Evolutionary conservation across 2,113 vertebrate species (phyloP).

Genomic region (Erpornis zantholeuca): DNA sequence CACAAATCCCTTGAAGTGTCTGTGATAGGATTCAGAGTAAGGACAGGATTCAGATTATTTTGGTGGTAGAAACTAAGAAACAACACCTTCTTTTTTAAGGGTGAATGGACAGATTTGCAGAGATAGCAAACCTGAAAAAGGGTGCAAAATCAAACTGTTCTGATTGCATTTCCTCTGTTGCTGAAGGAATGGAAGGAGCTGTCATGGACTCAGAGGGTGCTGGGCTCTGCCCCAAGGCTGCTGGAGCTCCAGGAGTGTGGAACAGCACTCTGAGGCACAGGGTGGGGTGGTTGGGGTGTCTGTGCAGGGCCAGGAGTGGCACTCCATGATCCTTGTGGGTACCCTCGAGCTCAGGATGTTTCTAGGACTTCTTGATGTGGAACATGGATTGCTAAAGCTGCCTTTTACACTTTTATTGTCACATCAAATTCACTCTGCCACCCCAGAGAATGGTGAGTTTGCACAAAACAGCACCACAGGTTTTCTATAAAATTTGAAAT

Average conservation of each 20-base stretch:
- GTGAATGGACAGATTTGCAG: not conserved
- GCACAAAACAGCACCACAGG: not conserved
- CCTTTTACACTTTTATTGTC: not conserved
- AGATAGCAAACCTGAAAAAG: not conserved
- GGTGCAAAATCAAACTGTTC: not conserved
- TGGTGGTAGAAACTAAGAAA: not conserved
- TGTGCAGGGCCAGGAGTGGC: not conserved
- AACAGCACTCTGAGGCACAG: not conserved
- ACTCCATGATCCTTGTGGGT: not conserved
- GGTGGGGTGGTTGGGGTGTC: not conserved
- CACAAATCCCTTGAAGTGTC: not conserved
- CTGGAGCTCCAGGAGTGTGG: not conserved
- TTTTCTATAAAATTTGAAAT: not conserved
- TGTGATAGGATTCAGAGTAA: not conserved
- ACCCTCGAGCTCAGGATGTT: not conserved
- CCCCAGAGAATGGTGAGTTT: not conserved
- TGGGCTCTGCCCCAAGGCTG: not conserved
- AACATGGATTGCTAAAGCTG: not conserved
- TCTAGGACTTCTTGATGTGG: not conserved
- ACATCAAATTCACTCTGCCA: not conserved
- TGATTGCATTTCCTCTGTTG: not conserved
- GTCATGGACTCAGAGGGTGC: not conserved
- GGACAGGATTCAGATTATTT: not conserved
- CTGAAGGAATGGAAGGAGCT: not conserved
- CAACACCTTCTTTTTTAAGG: not conserved